Evolutionary conservation across 1,140 invertebrate species (phyloP).

Genomic region (Drosophila hydei): DNA sequence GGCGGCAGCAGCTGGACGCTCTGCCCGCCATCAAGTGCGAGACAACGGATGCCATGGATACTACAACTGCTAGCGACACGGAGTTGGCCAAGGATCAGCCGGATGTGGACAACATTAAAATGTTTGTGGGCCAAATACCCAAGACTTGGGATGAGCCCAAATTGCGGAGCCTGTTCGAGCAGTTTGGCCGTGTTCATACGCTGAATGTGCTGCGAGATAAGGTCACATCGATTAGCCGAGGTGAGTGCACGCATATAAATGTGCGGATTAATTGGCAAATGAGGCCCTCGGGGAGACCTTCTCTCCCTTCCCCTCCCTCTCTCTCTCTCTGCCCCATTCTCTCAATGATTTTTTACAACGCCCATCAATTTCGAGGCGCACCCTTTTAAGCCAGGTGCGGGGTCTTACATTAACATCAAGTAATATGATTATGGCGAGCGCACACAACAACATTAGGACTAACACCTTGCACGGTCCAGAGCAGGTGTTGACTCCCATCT

Average conservation of each 20-base stretch:
- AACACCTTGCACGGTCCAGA: slow-evolving; percentile 8
- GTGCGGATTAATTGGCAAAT: slow-evolving; percentile 43
- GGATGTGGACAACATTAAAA: slow-evolving; percentile 99
- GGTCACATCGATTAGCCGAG: slow-evolving; percentile 97
- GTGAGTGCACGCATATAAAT: slow-evolving; percentile 86
- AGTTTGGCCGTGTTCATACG: slow-evolving; percentile 97
- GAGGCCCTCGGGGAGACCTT: not conserved
- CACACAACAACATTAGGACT: slow-evolving; percentile 62
- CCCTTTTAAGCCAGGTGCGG: slow-evolving; percentile 17
- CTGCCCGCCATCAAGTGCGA: slow-evolving; percentile 47
- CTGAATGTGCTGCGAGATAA: slow-evolving; percentile 99
- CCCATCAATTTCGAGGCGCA: slow-evolving; percentile 57
- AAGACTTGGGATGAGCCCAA: slow-evolving; percentile 98
- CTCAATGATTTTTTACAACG: slow-evolving; percentile 77
- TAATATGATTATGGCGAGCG: slow-evolving; percentile 74
- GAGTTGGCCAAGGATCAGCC: slow-evolving; percentile 87
- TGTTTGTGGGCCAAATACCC: slow-evolving; percentile 99
- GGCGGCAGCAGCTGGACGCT: slow-evolving; percentile 14
- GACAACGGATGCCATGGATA: slow-evolving; percentile 35
- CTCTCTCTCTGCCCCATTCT: not conserved
- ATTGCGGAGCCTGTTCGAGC: slow-evolving; percentile 96
- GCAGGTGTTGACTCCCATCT: slow-evolving; percentile 49
- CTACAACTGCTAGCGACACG: slow-evolving; percentile 17
- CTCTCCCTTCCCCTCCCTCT: too few species aligned
- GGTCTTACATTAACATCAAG: slow-evolving; percentile 49